Evolutionary conservation across 1,140 invertebrate genomes (phyloP), one percentile per base, ranked within the genome.

Genomic region (Triops cancriformis): DNA sequence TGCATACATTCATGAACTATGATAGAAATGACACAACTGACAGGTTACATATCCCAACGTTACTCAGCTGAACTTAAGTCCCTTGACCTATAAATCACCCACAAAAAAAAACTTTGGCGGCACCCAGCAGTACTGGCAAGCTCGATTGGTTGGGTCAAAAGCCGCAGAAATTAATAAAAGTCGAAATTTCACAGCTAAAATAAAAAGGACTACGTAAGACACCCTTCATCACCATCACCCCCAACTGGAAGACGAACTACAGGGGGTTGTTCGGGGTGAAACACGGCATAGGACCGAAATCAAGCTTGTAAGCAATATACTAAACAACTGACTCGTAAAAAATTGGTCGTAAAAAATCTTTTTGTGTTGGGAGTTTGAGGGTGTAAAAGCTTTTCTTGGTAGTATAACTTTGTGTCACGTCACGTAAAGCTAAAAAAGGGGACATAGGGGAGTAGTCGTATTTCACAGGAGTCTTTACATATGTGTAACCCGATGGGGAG

Each of bases 1-100:
- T 64, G 51, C 51, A 64, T 64, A 64, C 18, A 64, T 64, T n/a
- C 51, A 64, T 64, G 51, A 64, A 18, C 51, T 64, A 64, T 64
- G 51, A 64, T 64, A 64, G 51, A 64, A 64, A 64, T 64, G 51
- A 14, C 51, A 64, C 10, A 64, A 23, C 14, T 64, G 51, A 64
- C 51, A 64, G 51, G 51, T 64, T 64, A 64, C 51, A 64, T 64
- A 64, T 64, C 51, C 51, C 51, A 64, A 7, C 51, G 14, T 23
- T 64, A 64, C 18, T n/a, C 51, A 64, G 7, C 31, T 37, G 31
- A 64, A 64, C 51, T 64, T 64, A 64, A 23, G 18, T 64, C 23
- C 14, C 18, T 64, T 64, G 51, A 64, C 51, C 51, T 64, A 64
- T 64, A 64, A 64, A 64, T 64, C 51, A 64, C 10, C 5, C 7